A percentile compares a stretch with the other conserved stretches of the same genome.
These are phyloP conservation scores for Ophion costatus DNA, from an alignment of 2,888 invertebrate genomes.

Conservation along the genomic window DNA sequence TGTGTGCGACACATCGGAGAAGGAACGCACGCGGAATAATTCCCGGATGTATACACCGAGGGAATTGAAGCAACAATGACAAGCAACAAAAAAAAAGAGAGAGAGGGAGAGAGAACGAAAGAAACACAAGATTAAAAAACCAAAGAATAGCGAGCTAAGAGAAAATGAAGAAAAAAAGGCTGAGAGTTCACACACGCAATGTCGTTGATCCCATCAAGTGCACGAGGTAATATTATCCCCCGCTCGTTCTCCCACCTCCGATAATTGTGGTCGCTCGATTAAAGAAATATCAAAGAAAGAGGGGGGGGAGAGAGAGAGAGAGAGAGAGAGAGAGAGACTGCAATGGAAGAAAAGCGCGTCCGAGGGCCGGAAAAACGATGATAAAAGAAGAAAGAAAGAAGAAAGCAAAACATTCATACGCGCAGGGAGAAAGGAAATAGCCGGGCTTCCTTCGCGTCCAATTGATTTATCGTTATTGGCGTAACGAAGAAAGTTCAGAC, in stretches of 20 bases:
- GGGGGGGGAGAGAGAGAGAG: not conserved
- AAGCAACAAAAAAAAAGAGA: slow-evolving; percentile 11
- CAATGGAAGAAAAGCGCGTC: too few species aligned
- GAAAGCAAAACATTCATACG: not conserved
- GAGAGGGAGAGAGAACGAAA: not conserved
- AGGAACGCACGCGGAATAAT: slow-evolving; percentile 49
- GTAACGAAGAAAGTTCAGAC: slow-evolving; percentile 42
- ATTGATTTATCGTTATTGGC: slow-evolving; percentile 54
- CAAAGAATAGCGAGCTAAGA: too few species aligned
- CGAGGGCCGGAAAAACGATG: not conserved
- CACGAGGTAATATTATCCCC: slow-evolving; percentile 28
- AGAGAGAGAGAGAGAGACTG: not conserved
- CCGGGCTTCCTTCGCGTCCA: slow-evolving; percentile 18
- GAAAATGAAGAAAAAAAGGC: too few species aligned
- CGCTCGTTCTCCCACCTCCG: slow-evolving; percentile 30
- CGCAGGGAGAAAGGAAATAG: slow-evolving; percentile 14
- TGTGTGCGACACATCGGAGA: not conserved
- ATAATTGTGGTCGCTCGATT: slow-evolving; percentile 1
- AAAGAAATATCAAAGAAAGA: not conserved
- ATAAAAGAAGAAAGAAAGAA: slow-evolving; percentile 25
- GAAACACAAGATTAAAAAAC: slow-evolving; percentile 6
- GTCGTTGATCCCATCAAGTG: slow-evolving; percentile 59
- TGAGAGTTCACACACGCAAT: not conserved
- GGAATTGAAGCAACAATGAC: slow-evolving; percentile 41
- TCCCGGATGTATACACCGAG: slow-evolving; percentile 37